phyloP scores from a whole-genome alignment of 92 coral and sea anemone genomes.

The Blastomussa wellsi region DNA sequence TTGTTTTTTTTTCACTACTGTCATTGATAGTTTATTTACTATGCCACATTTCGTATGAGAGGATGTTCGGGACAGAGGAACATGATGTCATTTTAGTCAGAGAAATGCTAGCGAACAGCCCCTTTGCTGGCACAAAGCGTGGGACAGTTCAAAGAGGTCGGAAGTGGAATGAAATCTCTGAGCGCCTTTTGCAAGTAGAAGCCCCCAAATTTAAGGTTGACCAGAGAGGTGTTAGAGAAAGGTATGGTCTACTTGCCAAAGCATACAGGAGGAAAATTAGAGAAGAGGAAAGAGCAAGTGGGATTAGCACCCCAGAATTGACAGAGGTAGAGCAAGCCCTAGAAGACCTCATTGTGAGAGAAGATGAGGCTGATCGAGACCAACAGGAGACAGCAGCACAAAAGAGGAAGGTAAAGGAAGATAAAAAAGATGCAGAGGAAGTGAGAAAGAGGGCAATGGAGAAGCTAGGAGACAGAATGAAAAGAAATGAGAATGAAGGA shows the following conservation, averaged over 20 bases:
- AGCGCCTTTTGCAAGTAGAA: slow-evolving; percentile 30
- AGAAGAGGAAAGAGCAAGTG: no score
- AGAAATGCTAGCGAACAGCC: slow-evolving; percentile 23
- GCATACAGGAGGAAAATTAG: no score
- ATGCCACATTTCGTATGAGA: no score
- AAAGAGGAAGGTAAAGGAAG: slow-evolving; percentile 30
- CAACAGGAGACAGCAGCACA: slow-evolving; percentile 27
- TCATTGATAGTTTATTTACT: slow-evolving; percentile 20
- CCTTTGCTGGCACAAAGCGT: slow-evolving; percentile 31
- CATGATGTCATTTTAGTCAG: slow-evolving; percentile 28
- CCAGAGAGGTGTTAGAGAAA: slow-evolving; percentile 31
- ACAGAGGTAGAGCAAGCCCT: slow-evolving; percentile 24
- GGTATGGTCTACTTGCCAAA: no score
- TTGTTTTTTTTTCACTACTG: slow-evolving; percentile 29
- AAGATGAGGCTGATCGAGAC: slow-evolving; percentile 27
- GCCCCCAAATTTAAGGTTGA: slow-evolving; percentile 28
- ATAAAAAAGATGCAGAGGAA: slow-evolving; percentile 28
- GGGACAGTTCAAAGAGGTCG: slow-evolving; percentile 33
- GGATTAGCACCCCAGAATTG: no score
- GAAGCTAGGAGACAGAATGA: slow-evolving; percentile 12
- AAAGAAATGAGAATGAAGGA: slow-evolving; percentile 12
- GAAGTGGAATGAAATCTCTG: slow-evolving; percentile 23
- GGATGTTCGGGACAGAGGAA: slow-evolving; percentile 37
- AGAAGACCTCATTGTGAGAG: slow-evolving; percentile 34
- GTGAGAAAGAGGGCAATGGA: slow-evolving; percentile 28